phyloP scores from a whole-genome alignment of 2,113 vertebrate genomes.

The Aphelocoma coerulescens region DNA sequence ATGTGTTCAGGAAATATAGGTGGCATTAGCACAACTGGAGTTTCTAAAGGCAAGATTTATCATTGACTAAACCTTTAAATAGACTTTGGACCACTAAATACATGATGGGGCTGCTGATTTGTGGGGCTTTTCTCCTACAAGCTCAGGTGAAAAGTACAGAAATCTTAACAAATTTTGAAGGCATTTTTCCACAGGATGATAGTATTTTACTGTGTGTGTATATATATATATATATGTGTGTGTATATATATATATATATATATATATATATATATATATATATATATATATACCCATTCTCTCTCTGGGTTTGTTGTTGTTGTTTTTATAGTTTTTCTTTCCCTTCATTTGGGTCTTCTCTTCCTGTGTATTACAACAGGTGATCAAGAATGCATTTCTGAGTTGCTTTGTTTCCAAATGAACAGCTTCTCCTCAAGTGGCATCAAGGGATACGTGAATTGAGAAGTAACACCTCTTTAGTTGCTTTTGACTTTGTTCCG shows the following conservation, averaged over 20 bases:
- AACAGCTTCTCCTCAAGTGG: neutral
- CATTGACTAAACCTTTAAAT: conserved; percentile 2
- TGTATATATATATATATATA: neutral
- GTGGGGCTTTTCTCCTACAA: neutral
- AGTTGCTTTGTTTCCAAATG: neutral
- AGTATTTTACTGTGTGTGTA: neutral
- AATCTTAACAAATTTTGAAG: neutral
- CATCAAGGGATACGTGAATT: neutral
- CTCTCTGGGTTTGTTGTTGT: too few species aligned
- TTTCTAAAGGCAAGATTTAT: conserved; percentile 25
- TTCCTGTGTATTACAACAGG: neutral
- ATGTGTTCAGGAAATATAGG: conserved; percentile 45
- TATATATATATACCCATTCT: neutral
- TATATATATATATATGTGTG: neutral
- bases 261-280: neutral
- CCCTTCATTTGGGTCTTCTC: neutral
- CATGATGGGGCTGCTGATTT: neutral
- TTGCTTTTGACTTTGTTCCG: neutral
- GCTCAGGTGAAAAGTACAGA: neutral
- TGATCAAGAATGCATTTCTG: neutral
- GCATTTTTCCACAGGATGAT: neutral
- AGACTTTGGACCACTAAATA: neutral
- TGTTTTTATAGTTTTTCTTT: neutral
- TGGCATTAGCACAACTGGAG: neutral
- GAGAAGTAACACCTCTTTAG: neutral